These are phyloP conservation scores for Tetraneura akinire DNA, from an alignment of 1,140 invertebrate species.

Conservation along the genomic window DNA sequence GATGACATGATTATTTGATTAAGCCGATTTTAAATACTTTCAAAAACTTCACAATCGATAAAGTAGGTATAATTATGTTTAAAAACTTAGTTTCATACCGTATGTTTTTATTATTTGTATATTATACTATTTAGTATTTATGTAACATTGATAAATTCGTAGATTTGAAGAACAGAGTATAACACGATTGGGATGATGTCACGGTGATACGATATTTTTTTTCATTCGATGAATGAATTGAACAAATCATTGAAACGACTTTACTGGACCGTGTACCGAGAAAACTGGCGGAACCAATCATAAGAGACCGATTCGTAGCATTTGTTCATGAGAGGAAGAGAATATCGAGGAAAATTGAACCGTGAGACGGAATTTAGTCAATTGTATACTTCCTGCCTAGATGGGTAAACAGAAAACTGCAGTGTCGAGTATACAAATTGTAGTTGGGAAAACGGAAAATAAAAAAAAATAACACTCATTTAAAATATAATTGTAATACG, in stretches of 20 bases:
- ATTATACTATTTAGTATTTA: slow-evolving; percentile 3
- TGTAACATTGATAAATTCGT: background rate
- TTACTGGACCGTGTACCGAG: slow-evolving; percentile 34
- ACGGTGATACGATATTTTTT: slow-evolving; percentile 29
- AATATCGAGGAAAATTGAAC: slow-evolving; percentile 28
- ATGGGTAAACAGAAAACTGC: background rate
- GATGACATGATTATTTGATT: background rate
- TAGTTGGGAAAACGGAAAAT: slow-evolving; percentile 14
- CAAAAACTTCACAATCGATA: background rate
- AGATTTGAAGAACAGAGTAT: slow-evolving; percentile 15
- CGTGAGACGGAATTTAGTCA: slow-evolving; percentile 42
- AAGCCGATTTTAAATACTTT: background rate
- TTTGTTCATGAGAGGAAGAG: background rate
- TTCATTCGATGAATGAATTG: slow-evolving; percentile 38
- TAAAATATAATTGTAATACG: background rate
- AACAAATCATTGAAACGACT: slow-evolving; percentile 44
- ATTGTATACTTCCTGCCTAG: slow-evolving; percentile 13
- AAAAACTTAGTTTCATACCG: too few relatives aligned
- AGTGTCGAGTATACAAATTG: slow-evolving; percentile 10
- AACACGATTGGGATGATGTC: slow-evolving; percentile 34
- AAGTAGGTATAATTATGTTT: background rate
- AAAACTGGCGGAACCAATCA: slow-evolving; percentile 49
- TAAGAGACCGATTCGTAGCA: background rate
- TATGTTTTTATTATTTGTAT: slow-evolving; percentile 15
- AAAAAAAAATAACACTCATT: slow-evolving; percentile 5